phyloP scores from a whole-genome alignment of 2,113 vertebrate species.

The Sturnira hondurensis region DNA sequence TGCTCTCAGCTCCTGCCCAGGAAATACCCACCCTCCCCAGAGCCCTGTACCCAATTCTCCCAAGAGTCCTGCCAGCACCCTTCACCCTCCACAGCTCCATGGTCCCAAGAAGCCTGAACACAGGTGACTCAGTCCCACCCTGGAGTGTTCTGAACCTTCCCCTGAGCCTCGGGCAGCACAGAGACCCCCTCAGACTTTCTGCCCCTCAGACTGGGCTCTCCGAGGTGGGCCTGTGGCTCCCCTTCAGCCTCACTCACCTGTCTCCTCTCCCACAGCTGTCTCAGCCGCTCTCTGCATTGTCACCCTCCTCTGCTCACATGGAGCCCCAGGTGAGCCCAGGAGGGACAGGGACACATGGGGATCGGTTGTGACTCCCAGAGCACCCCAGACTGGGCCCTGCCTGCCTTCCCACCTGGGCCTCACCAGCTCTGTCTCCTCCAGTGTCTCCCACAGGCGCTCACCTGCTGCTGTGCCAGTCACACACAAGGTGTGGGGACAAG shows the following conservation, averaged over 20 bases:
- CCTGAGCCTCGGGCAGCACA: neutral
- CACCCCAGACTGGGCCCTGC: neutral
- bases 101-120: neutral
- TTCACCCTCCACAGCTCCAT: neutral
- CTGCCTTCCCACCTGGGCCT: neutral
- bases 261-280: neutral
- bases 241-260: accelerated
- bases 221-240: accelerated
- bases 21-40: neutral
- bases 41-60: neutral
- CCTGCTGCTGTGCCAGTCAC: neutral
- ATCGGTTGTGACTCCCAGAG: neutral
- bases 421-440: neutral
- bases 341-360: accelerated
- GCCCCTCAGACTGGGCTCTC: neutral
- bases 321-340: slow-evolving; percentile 35
- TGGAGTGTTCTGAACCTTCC: neutral
- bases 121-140: neutral
- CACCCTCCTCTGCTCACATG: neutral
- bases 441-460: neutral
- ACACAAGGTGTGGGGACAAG: neutral
- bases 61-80: neutral
- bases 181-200: neutral
- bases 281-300: neutral
- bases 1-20: neutral